Evolutionary conservation across 2,888 invertebrate species (phyloP), one percentile per base, ranked within the genome.

Genomic region (Harpagoxenus sublaevis): DNA sequence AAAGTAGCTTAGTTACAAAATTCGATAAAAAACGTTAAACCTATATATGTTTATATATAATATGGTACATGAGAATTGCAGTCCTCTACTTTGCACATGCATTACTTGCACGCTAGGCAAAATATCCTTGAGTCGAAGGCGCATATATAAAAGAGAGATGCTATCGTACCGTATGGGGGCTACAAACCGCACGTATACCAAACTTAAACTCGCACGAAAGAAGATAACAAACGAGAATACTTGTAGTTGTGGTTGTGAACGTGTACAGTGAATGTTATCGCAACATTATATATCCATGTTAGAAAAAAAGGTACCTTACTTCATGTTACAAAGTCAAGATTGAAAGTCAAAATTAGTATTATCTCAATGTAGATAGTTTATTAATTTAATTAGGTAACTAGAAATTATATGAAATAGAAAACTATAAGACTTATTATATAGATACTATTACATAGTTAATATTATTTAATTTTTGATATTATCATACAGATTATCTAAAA

Each of bases 91-190:
- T 55, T 55, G 77, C 48, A 62, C 78, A 39, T 81, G 62, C 23
- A 84, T 84, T 84, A 79, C 63, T 79, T 55, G 84, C 84, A 84
- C 70, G 84, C 79, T 51, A 84, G 51, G 83, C 60, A 62, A 84
- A 78, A 78, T 70, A 84, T 84, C 84, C 84, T 84, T 84, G 84
- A 79, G 78, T 60, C 53, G 53, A 83, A 78, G 51, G 70, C 35
- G 66, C 60, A 70, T 70, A 70, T 63, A 55, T 18, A 68, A 65
- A 60, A 79, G 75, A 51, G 62, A 70, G 84, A 84, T 79, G 70
- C 60, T 84, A 84, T 84, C 84, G 70, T 78, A 48, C 15, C 39
- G 48, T 65, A 23, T 23, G 23, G 23, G 23, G 23, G 66, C 77
- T 48, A 48, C 53, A 66, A 66, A 53, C 68, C 66, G 65, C 77